Evolutionary conservation across 2,888 invertebrate species (phyloP), one percentile per base, ranked within the genome.

Genomic region (Galerucella calmariensis): DNA sequence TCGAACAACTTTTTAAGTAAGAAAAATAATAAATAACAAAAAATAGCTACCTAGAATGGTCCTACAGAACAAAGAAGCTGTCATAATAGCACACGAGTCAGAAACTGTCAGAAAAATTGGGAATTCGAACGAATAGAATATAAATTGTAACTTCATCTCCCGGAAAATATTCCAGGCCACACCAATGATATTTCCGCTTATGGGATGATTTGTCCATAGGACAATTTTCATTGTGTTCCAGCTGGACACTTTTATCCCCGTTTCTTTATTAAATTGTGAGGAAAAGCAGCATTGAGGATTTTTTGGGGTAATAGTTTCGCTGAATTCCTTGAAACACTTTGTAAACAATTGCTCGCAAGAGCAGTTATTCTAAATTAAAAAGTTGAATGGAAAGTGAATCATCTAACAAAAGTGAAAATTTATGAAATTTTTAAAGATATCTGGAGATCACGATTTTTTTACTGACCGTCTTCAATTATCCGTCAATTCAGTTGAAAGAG

Each of bases 161-260:
- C 8, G 2, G n/a, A 53, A 53, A n/a, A 53, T 53, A n/a, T n/a
- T 53, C 5, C 14, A 8, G n/a, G 2, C n/a, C n/a, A 53, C 53
- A 53, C 53, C 53, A n/a, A 53, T 53, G 53, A 5, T n/a, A 6
- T 53, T 8, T 16, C 8, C 27, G 61, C 16, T 27, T 24, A 24
- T 27, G 35, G 9, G n/a, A 48, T 48, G 62, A 63, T 70, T 70
- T 63, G 61, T 62, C 61, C 44, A 41, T 41, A 61, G 53, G 20
- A 59, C 24, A 41, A 27, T 51, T 69, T 46, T 27, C 46, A 59
- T 48, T 61, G 51, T 62, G 27, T 27, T 44, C 41, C 9, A 62
- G 16, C 16, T 69, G 59, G 59, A 46, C 69, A 70, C 48, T 62
- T 70, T 63, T 35, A 44, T 66, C 12, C 11, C 24, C 53, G 53